phyloP scores from a whole-genome alignment of 2,888 invertebrate genomes.

The Morinoia aosen region DNA sequence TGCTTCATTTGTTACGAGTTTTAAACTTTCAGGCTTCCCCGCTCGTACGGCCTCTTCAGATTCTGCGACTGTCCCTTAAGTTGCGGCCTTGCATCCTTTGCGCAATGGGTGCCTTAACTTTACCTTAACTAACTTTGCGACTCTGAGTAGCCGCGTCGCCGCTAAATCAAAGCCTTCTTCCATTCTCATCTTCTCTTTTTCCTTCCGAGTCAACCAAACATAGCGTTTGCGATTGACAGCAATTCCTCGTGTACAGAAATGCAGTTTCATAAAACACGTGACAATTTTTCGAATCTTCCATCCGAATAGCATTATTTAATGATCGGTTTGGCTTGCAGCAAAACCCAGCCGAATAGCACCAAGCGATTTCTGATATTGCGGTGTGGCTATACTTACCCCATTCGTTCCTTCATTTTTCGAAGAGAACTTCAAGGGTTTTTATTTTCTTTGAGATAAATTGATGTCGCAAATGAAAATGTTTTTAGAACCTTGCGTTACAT shows the following conservation, averaged over 20 bases:
- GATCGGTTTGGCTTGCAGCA: not conserved
- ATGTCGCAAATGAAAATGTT: too few relatives aligned
- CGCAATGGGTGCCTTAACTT: constrained; percentile 5
- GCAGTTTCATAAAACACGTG: not conserved
- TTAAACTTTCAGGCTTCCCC: constrained; percentile 9
- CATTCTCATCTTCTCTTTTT: not conserved
- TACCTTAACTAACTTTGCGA: constrained; percentile 29
- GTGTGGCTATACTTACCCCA: too few relatives aligned
- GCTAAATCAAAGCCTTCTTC: constrained; percentile 6
- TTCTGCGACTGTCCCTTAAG: constrained; percentile 14
- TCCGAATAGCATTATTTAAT: not conserved
- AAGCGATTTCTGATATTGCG: too few relatives aligned
- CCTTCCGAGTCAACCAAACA: not conserved
- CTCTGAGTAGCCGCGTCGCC: constrained; percentile 26
- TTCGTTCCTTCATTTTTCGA: too few relatives aligned
- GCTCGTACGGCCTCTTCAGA: constrained; percentile 29
- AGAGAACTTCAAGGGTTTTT: too few relatives aligned
- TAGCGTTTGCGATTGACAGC: not conserved
- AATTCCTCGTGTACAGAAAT: not conserved
- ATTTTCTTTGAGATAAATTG: too few relatives aligned
- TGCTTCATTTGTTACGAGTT: constrained; percentile 30
- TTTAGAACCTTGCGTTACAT: too few relatives aligned
- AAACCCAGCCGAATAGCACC: not conserved
- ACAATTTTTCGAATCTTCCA: not conserved
- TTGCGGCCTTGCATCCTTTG: constrained; percentile 7